Percentiles rank a stretch among this genome's conserved stretches.
Evolutionary conservation across 2,797 vertebrate genomes (phyloP).

Genomic region (Hypotaenidia okinawae): DNA sequence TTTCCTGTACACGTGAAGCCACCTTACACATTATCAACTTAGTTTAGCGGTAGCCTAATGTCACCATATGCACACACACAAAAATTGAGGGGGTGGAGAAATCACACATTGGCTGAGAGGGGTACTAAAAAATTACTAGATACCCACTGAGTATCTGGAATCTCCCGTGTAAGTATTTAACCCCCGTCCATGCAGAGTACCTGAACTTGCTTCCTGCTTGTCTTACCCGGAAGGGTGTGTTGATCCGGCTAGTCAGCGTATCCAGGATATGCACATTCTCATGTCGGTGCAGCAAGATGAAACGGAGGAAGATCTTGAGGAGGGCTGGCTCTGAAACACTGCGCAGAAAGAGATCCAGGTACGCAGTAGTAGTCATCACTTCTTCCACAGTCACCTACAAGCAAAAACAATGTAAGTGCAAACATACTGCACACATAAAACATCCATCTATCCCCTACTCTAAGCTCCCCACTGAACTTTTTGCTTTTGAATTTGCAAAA

Average conservation of each 20-base stretch:
- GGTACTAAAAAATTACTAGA: background rate
- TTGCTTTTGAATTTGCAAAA: background rate
- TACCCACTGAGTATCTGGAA: background rate
- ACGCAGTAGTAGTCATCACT: slow-evolving; percentile 97
- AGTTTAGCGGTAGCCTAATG: background rate
- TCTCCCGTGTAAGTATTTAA: background rate
- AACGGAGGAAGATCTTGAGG: slow-evolving; percentile 94
- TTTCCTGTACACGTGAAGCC: background rate
- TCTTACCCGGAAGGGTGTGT: slow-evolving; percentile 95
- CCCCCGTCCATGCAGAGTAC: background rate
- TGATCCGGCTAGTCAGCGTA: slow-evolving; percentile 94
- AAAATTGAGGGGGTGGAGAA: background rate
- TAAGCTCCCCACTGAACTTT: background rate
- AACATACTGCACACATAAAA: background rate
- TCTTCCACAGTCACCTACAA: slow-evolving; percentile 92
- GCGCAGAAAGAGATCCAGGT: slow-evolving; percentile 94
- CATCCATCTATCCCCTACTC: background rate
- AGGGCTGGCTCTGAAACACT: slow-evolving; percentile 91
- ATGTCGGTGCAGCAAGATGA: slow-evolving; percentile 92
- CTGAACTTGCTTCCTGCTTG: background rate
- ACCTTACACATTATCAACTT: background rate
- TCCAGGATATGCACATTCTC: slow-evolving; percentile 95
- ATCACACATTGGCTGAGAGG: background rate
- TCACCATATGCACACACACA: background rate
- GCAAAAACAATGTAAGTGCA: background rate